Percentiles rank a stretch among this genome's conserved stretches.
Conservation (phyloP, 2,888 invertebrate species). For the Frankliniella intonsa region DNA sequence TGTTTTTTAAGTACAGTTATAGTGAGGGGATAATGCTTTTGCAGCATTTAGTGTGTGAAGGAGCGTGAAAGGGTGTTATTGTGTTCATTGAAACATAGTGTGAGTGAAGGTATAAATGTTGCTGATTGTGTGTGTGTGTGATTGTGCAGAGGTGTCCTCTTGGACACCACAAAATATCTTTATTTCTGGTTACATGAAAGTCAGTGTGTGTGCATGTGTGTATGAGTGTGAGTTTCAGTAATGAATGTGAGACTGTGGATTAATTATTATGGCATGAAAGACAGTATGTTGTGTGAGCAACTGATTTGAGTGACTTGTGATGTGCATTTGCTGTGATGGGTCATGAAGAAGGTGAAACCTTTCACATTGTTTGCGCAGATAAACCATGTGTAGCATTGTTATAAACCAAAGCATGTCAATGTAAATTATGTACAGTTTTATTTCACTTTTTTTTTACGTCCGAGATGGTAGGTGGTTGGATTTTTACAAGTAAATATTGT, state of each 20-base stretch:
- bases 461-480: conserved; percentile 10
- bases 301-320: conserved; percentile 17
- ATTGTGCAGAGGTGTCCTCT: not conserved
- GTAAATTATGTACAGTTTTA: conserved; percentile 23
- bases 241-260: not conserved
- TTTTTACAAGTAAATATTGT: conserved; percentile 9
- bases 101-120: not conserved
- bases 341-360: not conserved
- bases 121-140: not conserved
- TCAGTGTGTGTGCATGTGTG: not conserved
- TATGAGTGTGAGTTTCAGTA: not conserved
- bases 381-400: conserved; percentile 25
- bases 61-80: not conserved
- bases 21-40: conserved; percentile 8
- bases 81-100: not conserved
- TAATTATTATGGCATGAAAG: not conserved
- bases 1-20: conserved; percentile 14
- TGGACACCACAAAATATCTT: not conserved
- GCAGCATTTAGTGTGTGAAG: conserved; percentile 9
- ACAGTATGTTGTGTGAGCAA: not conserved
- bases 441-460: not conserved
- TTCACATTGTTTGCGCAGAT: conserved; percentile 2
- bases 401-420: conserved; percentile 25
- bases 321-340: conserved; percentile 19
- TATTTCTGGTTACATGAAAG: conserved; percentile 7